Percentiles rank a stretch among this genome's conserved stretches.
phyloP scores from a whole-genome alignment of 2,113 vertebrate species.

The Orthochromis malagaraziensis region DNA sequence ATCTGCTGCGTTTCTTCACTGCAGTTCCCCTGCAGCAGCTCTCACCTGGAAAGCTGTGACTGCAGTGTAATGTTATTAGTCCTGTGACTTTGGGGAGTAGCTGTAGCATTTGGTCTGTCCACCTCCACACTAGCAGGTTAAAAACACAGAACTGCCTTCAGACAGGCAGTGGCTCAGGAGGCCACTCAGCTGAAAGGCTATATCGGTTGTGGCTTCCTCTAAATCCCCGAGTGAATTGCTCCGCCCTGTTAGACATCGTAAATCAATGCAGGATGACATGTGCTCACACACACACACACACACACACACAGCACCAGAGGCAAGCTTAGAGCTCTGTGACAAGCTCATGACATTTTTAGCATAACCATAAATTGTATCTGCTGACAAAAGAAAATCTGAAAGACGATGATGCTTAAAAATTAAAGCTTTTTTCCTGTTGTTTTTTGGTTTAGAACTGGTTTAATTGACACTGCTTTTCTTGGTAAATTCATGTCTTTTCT shows the following conservation, averaged over 20 bases:
- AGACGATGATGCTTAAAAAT: not conserved
- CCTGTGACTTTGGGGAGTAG: not conserved
- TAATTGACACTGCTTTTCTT: not conserved
- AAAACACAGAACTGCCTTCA: not conserved
- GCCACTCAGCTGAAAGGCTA: conserved; percentile 24
- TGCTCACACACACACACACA: not conserved
- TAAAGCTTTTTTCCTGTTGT: not conserved
- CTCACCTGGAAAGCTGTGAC: not conserved
- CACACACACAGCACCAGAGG: not conserved
- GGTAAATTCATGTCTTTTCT: not conserved
- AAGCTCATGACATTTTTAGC: not conserved
- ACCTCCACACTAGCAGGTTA: not conserved
- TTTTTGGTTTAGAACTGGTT: not conserved
- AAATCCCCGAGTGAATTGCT: conserved; percentile 19
- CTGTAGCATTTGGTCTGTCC: not conserved
- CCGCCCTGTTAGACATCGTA: conserved; percentile 23
- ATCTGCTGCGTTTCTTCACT: not conserved
- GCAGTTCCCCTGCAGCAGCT: not conserved
- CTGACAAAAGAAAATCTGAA: not conserved
- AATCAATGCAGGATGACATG: conserved; percentile 39
- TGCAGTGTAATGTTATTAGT: not conserved
- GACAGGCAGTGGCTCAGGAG: conserved; percentile 17
- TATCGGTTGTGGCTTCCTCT: conserved; percentile 14
- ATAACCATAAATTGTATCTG: not conserved
- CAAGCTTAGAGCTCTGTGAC: not conserved